Evolutionary conservation across 2,113 vertebrate species (phyloP).

Genomic region (Rattus norvegicus): DNA sequence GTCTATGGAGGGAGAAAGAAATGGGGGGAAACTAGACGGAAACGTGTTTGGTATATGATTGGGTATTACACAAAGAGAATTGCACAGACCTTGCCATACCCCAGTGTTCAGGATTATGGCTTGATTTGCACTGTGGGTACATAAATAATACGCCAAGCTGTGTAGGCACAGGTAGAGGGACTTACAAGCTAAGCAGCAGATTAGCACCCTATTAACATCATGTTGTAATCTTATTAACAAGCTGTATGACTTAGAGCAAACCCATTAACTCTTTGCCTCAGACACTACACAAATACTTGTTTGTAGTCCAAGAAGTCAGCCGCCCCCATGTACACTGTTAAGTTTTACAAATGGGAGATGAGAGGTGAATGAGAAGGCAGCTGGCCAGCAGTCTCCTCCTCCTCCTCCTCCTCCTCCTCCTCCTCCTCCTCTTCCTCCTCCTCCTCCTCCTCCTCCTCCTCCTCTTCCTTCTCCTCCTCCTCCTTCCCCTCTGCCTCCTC

Average conservation of each 20-base stretch:
- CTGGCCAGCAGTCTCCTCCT: neutral
- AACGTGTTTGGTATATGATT: neutral
- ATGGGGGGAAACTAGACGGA: neutral
- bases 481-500: rapidly evolving
- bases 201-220: constrained; percentile 29
- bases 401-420: neutral
- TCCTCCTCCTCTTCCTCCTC: rapidly evolving
- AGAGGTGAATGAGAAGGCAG: neutral
- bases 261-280: constrained; percentile 15
- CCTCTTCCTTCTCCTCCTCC: rapidly evolving
- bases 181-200: neutral
- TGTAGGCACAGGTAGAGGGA: neutral
- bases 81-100: neutral
- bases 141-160: neutral
- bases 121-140: neutral
- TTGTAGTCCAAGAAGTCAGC: neutral
- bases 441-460: rapidly evolving
- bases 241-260: constrained; percentile 9
- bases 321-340: neutral
- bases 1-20: neutral
- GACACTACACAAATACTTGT: constrained; percentile 15
- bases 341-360: neutral
- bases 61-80: neutral
- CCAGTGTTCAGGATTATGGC: neutral
- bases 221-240: constrained; percentile 41